Evolutionary conservation across 2,888 invertebrate genomes (phyloP), one percentile per base, ranked within the genome.

Genomic region (Cheilosia soror): DNA sequence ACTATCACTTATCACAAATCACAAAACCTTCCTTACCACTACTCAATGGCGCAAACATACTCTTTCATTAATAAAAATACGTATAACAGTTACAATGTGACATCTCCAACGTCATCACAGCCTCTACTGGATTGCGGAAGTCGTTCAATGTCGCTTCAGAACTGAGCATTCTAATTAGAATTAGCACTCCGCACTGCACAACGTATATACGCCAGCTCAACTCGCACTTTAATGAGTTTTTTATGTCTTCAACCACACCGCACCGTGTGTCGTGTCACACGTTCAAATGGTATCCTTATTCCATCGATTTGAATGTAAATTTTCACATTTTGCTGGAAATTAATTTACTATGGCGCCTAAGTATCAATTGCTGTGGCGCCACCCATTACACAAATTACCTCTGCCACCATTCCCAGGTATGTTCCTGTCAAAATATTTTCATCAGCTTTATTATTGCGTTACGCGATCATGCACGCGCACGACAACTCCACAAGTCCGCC

Each of bases 401-500:
- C 55, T n/a, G 73, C 62, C 29, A 27, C 62, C 66, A 78, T 66
- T 78, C 27, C 51, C 82, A 62, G 44, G 80, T 72, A 73, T 78
- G 66, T 77, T 66, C 71, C 71, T 84, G 84, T 76, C 84, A 85
- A 85, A 85, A 85, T 85, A 85, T 81, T 85, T 85, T 77, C 81
- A 81, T 85, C 76, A 58, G 47, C 44, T 77, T 81, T 77, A 85
- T 72, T 69, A 72, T 60, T 55, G 76, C 62, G 33, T 13, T 40
- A 11, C n/a, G 25, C 29, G 31, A 29, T n/a, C 25, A 40, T 40
- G 29, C 29, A 7, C 33, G 37, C 66, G 37, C 47, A 58, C 65
- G 65, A 65, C 66, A 44, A 60, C 58, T 31, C 72, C 9, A 13
- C 63, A 29, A 63, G 69, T 72, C 66, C 27, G 25, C 37, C 27